phyloP scores from a whole-genome alignment of 2,113 vertebrate species.

The Cebidichthys violaceus region DNA sequence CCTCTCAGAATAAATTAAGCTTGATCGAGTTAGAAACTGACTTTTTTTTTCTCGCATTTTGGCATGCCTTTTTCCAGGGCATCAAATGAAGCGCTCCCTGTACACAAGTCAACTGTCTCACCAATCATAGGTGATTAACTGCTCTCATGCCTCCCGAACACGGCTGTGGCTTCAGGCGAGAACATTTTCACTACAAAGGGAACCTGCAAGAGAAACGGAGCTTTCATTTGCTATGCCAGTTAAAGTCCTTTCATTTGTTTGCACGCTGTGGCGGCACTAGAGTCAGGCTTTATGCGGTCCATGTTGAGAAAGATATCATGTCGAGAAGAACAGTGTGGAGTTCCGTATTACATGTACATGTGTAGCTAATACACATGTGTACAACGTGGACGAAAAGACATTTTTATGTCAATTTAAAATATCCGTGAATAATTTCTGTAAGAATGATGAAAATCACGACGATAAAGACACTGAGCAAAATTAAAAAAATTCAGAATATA shows the following conservation, averaged over 20 bases:
- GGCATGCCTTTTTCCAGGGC: slow-evolving; percentile 23
- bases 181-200: slow-evolving; percentile 17
- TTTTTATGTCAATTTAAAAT: background rate
- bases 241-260: background rate
- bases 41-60: slow-evolving; percentile 58
- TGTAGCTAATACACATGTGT: background rate
- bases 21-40: slow-evolving; percentile 51
- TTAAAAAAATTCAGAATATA: background rate
- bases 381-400: background rate
- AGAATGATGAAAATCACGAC: background rate
- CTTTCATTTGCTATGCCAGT: background rate
- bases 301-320: background rate
- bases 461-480: background rate
- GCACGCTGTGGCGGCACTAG: background rate
- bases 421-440: background rate
- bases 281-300: background rate
- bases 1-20: slow-evolving; percentile 64
- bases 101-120: slow-evolving; percentile 48
- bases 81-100: slow-evolving; percentile 54
- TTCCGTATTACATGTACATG: background rate
- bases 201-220: background rate
- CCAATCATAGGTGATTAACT: slow-evolving; percentile 60
- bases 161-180: slow-evolving; percentile 38
- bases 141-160: slow-evolving; percentile 36
- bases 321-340: background rate